Percentiles rank a stretch among this genome's conserved stretches.
phyloP scores from a whole-genome alignment of 2,113 vertebrate genomes.

The Anolis carolinensis region DNA sequence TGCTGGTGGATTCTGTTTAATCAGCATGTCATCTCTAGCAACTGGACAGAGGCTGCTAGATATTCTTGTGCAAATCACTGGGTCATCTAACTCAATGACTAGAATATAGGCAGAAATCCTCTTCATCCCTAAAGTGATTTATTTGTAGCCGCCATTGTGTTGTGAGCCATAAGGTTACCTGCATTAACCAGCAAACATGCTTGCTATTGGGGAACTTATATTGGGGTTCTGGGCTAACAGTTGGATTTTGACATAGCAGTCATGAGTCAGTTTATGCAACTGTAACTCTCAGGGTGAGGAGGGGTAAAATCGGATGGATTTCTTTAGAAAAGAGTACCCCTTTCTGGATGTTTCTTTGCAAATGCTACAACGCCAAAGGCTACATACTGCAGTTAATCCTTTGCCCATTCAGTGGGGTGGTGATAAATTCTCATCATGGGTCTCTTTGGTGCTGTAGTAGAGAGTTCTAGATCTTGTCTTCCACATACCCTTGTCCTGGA shows the following conservation, averaged over 20 bases:
- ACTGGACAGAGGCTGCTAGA: not conserved
- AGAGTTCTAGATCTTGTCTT: constrained; percentile 60
- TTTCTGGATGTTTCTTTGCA: constrained; percentile 8
- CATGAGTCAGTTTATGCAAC: constrained; percentile 31
- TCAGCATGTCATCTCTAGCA: not conserved
- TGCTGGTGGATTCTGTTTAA: not conserved
- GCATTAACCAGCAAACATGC: not conserved
- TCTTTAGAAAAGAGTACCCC: constrained; percentile 17
- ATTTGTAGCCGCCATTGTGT: not conserved
- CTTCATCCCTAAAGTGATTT: not conserved
- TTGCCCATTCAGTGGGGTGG: not conserved
- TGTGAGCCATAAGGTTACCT: not conserved
- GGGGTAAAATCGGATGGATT: constrained; percentile 14
- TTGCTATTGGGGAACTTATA: not conserved
- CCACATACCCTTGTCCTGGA: constrained; percentile 44
- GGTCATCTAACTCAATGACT: not conserved
- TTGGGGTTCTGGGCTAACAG: constrained; percentile 22
- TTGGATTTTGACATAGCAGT: constrained; percentile 1
- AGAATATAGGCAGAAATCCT: not conserved
- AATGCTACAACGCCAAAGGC: not conserved
- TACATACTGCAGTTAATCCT: not conserved
- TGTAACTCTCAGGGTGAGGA: constrained; percentile 40
- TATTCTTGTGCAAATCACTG: constrained; percentile 24
- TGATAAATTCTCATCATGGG: not conserved
- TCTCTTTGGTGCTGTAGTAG: constrained; percentile 56